These are phyloP conservation scores for Pseudomugil tenellus DNA, from an alignment of 2,797 vertebrate species.

Conservation along the genomic window DNA sequence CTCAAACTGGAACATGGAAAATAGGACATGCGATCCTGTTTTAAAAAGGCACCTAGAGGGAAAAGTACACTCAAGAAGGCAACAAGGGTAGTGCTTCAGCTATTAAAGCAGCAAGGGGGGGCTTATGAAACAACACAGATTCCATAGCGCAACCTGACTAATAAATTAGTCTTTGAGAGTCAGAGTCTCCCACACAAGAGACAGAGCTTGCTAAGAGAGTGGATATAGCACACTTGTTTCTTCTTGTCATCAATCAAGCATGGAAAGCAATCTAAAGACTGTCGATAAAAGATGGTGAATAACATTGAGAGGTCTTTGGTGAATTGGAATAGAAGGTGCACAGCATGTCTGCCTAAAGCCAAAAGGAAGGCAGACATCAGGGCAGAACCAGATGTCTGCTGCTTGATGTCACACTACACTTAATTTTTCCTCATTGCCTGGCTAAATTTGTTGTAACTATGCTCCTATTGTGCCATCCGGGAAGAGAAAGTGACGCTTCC, in stretches of 20 bases:
- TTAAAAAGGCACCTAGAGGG: constrained; percentile 41
- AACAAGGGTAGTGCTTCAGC: constrained; percentile 53
- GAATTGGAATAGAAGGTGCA: constrained; percentile 36
- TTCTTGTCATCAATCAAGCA: constrained; percentile 78
- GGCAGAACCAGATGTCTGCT: constrained; percentile 28
- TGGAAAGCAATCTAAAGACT: constrained; percentile 76
- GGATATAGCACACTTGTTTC: constrained; percentile 57
- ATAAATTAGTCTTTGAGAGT: constrained; percentile 60
- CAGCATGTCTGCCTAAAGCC: constrained; percentile 24
- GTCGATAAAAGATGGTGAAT: constrained; percentile 70
- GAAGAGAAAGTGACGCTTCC: constrained; percentile 20
- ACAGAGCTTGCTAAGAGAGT: constrained; percentile 49
- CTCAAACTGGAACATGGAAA: constrained; percentile 53
- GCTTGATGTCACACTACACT: constrained; percentile 25
- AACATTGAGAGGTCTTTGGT: constrained; percentile 65
- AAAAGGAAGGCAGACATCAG: constrained; percentile 39
- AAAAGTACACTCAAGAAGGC: constrained; percentile 41
- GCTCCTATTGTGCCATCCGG: constrained; percentile 3
- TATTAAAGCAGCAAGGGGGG: constrained; percentile 44
- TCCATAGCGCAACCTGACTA: constrained; percentile 50
- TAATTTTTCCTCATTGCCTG: constrained; percentile 33
- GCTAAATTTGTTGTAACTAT: constrained; percentile 30
- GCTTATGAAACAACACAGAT: constrained; percentile 50
- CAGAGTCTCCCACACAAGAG: constrained; percentile 40
- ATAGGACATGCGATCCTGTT: constrained; percentile 45